Conservation (phyloP, 2,797 vertebrate genomes). For the Calcarius lapponicus region DNA sequence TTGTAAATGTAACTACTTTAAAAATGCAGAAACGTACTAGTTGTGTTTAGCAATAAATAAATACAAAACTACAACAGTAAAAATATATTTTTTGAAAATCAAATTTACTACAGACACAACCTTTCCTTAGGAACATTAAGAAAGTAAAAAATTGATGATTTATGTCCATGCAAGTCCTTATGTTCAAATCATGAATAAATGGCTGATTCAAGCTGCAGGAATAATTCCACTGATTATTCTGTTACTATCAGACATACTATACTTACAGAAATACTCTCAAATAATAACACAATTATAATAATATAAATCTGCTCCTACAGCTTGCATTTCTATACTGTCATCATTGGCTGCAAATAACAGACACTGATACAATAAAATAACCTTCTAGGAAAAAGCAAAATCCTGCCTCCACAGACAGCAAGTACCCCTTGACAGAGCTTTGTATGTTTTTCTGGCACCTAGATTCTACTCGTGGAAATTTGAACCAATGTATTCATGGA, state of each 20-base stretch:
- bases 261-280: background rate
- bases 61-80: background rate
- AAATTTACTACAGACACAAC: background rate
- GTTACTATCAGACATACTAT: background rate
- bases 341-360: background rate
- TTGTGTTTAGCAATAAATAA: background rate
- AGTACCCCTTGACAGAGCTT: background rate
- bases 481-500: background rate
- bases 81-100: background rate
- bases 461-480: background rate
- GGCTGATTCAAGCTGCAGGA: background rate
- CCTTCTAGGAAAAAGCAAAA: background rate
- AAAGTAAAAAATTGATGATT: background rate
- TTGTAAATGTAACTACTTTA: background rate
- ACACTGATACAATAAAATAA: background rate
- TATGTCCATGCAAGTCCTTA: background rate
- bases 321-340: background rate
- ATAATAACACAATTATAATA: background rate
- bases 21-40: background rate
- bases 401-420: background rate
- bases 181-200: background rate
- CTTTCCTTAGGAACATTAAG: background rate
- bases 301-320: background rate
- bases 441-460: background rate
- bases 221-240: background rate